phyloP scores from a whole-genome alignment of 2,113 vertebrate species.

The Columba janthina region DNA sequence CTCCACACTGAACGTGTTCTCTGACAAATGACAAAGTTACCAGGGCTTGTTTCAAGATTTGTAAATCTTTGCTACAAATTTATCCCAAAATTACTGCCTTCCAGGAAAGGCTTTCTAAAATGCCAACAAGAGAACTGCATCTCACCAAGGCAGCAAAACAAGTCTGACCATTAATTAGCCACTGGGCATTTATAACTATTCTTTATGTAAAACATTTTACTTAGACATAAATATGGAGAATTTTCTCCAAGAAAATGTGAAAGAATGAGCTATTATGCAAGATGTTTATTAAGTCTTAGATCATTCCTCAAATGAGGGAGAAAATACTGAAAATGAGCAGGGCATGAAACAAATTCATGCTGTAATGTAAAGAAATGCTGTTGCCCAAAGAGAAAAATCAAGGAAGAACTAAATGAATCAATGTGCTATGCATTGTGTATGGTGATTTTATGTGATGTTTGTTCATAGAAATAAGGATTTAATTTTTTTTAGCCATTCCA shows the following conservation, averaged over 20 bases:
- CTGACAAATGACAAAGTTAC: not conserved
- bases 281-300: not conserved
- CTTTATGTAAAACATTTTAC: not conserved
- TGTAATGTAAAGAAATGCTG: constrained; percentile 80
- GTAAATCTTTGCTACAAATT: not conserved
- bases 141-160: constrained; percentile 15
- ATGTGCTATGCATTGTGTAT: constrained; percentile 75
- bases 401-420: constrained; percentile 78
- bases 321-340: constrained; percentile 77
- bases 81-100: constrained; percentile 15
- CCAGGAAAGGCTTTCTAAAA: not conserved
- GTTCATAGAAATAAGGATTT: constrained; percentile 63
- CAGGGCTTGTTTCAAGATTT: not conserved
- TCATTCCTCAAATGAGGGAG: constrained; percentile 66
- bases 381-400: constrained; percentile 77
- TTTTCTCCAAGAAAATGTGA: constrained; percentile 20
- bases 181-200: not conserved
- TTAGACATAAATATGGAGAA: constrained; percentile 8
- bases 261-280: not conserved
- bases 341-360: constrained; percentile 81
- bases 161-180: not conserved
- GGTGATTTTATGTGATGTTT: constrained; percentile 80
- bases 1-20: not conserved
- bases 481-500: constrained; percentile 70
- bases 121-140: not conserved